Base-by-base conservation (phyloP, 2,888 invertebrate genomes). In the Thalpophila matura region DNA sequence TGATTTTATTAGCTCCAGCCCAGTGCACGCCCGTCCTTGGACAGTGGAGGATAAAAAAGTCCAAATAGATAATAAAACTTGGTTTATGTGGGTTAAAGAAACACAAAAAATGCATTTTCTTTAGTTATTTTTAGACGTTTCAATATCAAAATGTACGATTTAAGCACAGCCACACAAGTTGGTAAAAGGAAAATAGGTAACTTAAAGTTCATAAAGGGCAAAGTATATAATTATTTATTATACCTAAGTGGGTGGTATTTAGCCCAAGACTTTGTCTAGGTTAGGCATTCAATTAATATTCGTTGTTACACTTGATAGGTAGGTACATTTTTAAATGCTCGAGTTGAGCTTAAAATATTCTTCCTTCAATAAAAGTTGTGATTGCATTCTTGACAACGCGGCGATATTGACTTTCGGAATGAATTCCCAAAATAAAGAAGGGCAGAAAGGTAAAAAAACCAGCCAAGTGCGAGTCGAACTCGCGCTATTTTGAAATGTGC, bases 51-150 rank as follows among this genome's bases (percentile, higher is more conserved):
- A 49, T 76, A 63, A 70, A 74, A 71, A 65, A 58, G 66, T 66
- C 72, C 53, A 61, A 76, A 61, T 43, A 61, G 61, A 61, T 59
- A 74, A 61, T 76, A 74, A 74, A 74, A 61, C 38, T 61, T 71
- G 40, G 31, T 76, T 71, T 73, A 71, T 66, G 66, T 53, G 26
- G 29, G 37, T 55, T 53, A 29, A 56, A 40, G 51, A 47, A 59
- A 74, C 66, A 74, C 58, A 61, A 72, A 76, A 73, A 54, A 59
- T 76, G 72, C 72, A 76, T 76, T 74, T 66, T 58, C 24, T 43
- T 51, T 24, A 27, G 38, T 57, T 50, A 54, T 50, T 43, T 53
- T 49, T 40, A 56, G 55, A 53, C 18, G 10, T 31, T 55, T 38
- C 10, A 12, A 18, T 68, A 50, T 45, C 43, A 24, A 49, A 72